Conservation (phyloP, 2,888 invertebrate species). For the Galeruca laticollis region DNA sequence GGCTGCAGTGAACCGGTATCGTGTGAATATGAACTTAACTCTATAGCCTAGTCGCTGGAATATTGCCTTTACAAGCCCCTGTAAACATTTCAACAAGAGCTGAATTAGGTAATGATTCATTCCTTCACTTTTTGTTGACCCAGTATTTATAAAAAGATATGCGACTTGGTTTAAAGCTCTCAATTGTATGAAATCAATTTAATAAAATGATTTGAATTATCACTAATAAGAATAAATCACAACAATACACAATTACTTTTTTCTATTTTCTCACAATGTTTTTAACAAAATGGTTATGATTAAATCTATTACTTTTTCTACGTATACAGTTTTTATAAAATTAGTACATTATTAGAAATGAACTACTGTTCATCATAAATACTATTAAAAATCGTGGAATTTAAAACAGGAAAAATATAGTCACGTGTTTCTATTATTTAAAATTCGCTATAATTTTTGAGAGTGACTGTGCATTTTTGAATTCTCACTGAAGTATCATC, state of each 20-base stretch:
- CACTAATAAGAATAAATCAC: background rate
- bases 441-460: conserved; percentile 13
- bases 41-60: too few species aligned
- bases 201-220: background rate
- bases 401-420: background rate
- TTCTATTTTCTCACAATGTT: background rate
- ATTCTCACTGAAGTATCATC: conserved; percentile 16
- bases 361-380: background rate
- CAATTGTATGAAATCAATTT: background rate
- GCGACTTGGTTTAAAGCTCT: too few species aligned
- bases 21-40: too few species aligned
- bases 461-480: conserved; percentile 6
- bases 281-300: background rate
- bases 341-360: background rate
- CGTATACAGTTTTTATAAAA: background rate
- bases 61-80: too few species aligned
- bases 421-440: conserved; percentile 9
- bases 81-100: too few species aligned
- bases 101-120: too few species aligned
- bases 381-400: conserved; percentile 10
- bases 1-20: too few species aligned
- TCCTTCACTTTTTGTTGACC: too few species aligned
- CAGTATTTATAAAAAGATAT: too few species aligned
- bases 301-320: conserved; percentile 1
- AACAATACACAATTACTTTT: background rate